Conservation (phyloP, 2,797 vertebrate genomes). For the Chelon auratus region DNA sequence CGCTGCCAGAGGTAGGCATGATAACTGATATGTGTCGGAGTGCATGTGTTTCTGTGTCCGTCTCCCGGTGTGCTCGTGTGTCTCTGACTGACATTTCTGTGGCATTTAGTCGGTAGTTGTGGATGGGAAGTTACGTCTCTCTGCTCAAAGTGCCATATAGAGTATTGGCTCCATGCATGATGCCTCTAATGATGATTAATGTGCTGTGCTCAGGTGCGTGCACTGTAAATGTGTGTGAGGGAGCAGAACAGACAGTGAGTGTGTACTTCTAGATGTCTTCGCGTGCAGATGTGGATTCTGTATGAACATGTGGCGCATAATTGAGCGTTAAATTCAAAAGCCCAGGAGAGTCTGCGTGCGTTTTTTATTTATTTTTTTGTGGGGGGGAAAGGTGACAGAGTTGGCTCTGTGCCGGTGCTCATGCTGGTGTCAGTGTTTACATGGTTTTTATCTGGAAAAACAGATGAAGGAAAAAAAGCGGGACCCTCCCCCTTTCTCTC, state of each 20-base stretch:
- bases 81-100: constrained; percentile 71
- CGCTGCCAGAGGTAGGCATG: constrained; percentile 87
- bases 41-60: constrained; percentile 51
- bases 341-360: constrained; percentile 31
- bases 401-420: constrained; percentile 57
- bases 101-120: constrained; percentile 68
- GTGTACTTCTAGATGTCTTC: constrained; percentile 53
- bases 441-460: constrained; percentile 66
- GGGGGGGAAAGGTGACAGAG: constrained; percentile 38
- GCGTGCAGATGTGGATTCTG: constrained; percentile 60
- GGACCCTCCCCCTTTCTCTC: constrained; percentile 66
- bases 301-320: constrained; percentile 56
- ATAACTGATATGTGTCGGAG: constrained; percentile 80
- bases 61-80: constrained; percentile 46
- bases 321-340: constrained; percentile 59
- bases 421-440: constrained; percentile 64
- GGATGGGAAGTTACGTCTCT: constrained; percentile 69
- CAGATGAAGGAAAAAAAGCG: constrained; percentile 57
- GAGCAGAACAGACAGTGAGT: constrained; percentile 38
- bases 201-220: constrained; percentile 68
- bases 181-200: constrained; percentile 72
- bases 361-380: constrained; percentile 17
- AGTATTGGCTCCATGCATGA: constrained; percentile 62
- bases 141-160: constrained; percentile 65
- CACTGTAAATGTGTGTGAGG: constrained; percentile 51